Percentiles rank a stretch among this genome's conserved stretches.
Conservation (phyloP, 2,888 invertebrate species). For the Helicoverpa assulta region DNA sequence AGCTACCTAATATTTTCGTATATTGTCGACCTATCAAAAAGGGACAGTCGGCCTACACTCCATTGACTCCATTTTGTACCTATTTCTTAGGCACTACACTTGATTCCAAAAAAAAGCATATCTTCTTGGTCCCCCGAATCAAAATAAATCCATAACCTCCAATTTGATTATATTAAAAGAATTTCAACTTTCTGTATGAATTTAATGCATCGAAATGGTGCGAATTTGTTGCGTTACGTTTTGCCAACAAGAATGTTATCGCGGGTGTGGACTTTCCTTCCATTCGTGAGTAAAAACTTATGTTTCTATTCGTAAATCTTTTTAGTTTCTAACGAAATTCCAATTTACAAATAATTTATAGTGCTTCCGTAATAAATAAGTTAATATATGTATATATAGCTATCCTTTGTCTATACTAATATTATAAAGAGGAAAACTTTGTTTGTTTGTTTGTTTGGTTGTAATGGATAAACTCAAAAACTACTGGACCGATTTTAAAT, state of each 20-base stretch:
- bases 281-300: background rate
- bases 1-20: too few relatives aligned
- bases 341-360: too few relatives aligned
- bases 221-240: background rate
- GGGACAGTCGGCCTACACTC: background rate
- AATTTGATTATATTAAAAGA: background rate
- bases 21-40: too few relatives aligned
- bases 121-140: background rate
- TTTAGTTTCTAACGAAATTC: background rate
- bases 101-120: background rate
- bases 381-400: too few relatives aligned
- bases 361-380: too few relatives aligned
- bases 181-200: background rate
- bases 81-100: background rate
- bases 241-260: background rate
- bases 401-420: too few relatives aligned
- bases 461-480: too few relatives aligned
- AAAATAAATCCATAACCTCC: background rate
- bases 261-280: background rate
- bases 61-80: slow-evolving; percentile 2
- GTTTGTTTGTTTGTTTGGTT: too few relatives aligned
- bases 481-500: too few relatives aligned
- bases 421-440: too few relatives aligned
- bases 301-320: background rate
- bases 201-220: background rate